These are phyloP conservation scores for Morinoia aosen DNA, from an alignment of 2,888 invertebrate species.

Conservation along the genomic window DNA sequence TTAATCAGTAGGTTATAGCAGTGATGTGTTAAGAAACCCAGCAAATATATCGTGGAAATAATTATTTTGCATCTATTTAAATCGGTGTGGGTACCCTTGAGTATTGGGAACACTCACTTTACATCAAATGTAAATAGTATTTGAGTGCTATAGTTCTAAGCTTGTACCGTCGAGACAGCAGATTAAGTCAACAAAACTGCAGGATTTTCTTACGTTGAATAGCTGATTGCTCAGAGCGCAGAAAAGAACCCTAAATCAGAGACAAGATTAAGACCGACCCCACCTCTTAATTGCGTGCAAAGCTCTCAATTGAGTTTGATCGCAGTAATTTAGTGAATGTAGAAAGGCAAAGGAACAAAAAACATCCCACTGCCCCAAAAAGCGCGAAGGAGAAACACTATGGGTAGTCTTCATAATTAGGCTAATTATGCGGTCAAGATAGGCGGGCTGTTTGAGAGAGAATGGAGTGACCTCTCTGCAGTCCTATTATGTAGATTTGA, in stretches of 20 bases:
- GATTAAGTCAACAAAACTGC: neutral
- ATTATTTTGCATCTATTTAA: neutral
- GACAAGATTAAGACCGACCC: neutral
- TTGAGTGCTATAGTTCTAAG: neutral
- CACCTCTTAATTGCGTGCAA: neutral
- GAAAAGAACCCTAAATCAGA: neutral
- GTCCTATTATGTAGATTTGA: neutral
- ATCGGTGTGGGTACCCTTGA: neutral
- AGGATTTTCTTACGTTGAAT: neutral
- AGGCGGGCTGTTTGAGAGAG: neutral
- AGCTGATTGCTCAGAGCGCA: neutral
- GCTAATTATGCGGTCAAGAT: neutral
- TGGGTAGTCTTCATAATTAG: neutral
- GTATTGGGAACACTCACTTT: no score
- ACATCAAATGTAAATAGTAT: neutral
- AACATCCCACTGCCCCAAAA: neutral
- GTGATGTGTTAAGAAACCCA: neutral
- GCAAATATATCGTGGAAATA: neutral
- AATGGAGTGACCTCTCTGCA: neutral
- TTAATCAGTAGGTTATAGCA: neutral
- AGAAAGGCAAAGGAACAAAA: neutral
- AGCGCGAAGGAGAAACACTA: neutral
- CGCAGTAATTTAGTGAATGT: neutral
- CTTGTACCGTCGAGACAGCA: neutral
- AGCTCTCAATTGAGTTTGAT: neutral